Evolutionary conservation across 2,888 invertebrate species (phyloP), one percentile per base, ranked within the genome.

Genomic region (Hybos culiciformis): DNA sequence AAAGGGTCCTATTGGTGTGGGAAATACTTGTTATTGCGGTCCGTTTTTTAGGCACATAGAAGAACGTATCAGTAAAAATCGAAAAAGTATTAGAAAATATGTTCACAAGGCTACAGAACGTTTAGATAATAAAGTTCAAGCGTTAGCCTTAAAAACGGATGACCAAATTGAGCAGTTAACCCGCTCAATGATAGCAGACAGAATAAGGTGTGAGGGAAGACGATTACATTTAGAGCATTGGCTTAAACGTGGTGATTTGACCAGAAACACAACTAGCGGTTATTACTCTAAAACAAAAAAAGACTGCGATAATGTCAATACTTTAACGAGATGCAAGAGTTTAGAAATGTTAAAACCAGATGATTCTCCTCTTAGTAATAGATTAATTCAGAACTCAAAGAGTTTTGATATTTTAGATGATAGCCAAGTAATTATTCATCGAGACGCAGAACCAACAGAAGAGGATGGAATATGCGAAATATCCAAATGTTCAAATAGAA

Each of bases 1-100:
- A 54, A 93, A 94, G 68, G 93, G 93, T 2, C 93, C 93, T 0
- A 81, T 92, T n/a, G 92, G 93, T 1, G 83, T 88, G 3, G 90
- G 91, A 0, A 87, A 90, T 61, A 85, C 86, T 1, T 92, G 91
- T 63, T 90, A 88, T 59, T 94, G 94, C 60, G 88, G 86, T 1
- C 93, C 93, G 0, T 81, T 91, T 63, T 83, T 93, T 59, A 77
- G 84, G 48, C 85, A 88, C 51, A 78, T 93, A 66, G 90, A 92
- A 59, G 80, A 85, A 31, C 78, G 81, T 49, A 62, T 92, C 40
- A 85, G 85, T 54, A 76, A 79, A 39, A 62, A 63, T 45, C 88
- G 52, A 78, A 88, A 61, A 75, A 79, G 46, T 78, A 78, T 62
- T 3, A 54, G 57, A 44, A 62, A 61, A 46, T 61, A 61, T 53